Conservation (phyloP, 2,113 vertebrate genomes). For the Toxostoma redivivum region DNA sequence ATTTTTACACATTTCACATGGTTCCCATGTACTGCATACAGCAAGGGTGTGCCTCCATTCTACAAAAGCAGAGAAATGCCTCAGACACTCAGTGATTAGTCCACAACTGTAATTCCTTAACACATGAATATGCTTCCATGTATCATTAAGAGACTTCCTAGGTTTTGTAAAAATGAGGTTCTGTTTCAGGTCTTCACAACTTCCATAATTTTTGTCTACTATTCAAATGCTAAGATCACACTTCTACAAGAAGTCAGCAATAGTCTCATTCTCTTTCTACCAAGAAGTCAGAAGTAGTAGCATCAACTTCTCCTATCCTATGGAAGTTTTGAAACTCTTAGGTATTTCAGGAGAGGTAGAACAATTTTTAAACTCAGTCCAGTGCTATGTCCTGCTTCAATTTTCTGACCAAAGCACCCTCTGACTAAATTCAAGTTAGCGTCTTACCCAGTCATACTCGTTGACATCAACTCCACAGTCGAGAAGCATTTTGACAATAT, state of each 20-base stretch:
- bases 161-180: neutral
- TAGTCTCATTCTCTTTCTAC: neutral
- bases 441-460: conserved; percentile 95
- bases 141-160: neutral
- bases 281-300: neutral
- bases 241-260: neutral
- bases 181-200: neutral
- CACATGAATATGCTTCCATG: neutral
- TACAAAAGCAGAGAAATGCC: conserved; percentile 61
- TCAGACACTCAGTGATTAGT: neutral
- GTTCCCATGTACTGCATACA: conserved; percentile 98
- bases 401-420: neutral
- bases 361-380: neutral
- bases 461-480: conserved; percentile 98
- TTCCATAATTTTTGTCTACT: neutral
- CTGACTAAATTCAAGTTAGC: neutral
- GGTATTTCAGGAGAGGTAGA: neutral
- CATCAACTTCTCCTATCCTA: neutral
- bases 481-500: conserved; percentile 97
- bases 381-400: neutral
- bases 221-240: neutral
- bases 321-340: neutral
- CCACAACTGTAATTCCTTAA: neutral
- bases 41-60: conserved; percentile 94
- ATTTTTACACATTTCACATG: conserved; percentile 97